These are phyloP conservation scores for Hipposideros armiger DNA, from an alignment of 2,113 vertebrate genomes.

Conservation along the genomic window DNA sequence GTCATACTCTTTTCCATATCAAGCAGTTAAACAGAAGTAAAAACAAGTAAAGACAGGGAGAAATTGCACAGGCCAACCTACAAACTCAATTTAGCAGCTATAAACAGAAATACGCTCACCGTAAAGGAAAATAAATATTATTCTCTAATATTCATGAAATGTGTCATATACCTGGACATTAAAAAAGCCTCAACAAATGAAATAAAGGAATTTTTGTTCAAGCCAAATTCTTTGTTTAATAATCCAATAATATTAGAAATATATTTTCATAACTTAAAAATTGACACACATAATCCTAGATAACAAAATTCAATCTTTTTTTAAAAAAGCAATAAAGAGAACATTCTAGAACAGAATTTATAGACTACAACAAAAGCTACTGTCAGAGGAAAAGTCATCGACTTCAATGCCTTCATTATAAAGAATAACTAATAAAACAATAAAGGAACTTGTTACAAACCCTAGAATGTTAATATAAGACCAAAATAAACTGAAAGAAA, in stretches of 20 bases:
- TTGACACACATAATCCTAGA: neutral
- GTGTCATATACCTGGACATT: neutral
- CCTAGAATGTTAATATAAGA: neutral
- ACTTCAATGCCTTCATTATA: constrained; percentile 8
- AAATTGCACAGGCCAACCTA: neutral
- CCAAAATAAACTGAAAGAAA: constrained; percentile 14
- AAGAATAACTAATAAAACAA: constrained; percentile 32
- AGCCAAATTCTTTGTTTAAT: constrained; percentile 23
- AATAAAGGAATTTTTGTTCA: constrained; percentile 35
- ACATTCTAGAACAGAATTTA: neutral
- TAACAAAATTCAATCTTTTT: constrained; percentile 20
- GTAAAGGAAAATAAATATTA: constrained; percentile 26
- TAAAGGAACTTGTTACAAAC: neutral
- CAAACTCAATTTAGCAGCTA: constrained; percentile 9
- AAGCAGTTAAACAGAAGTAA: constrained; percentile 64
- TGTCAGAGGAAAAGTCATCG: constrained; percentile 58
- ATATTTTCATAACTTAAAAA: constrained; percentile 31
- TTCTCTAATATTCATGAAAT: constrained; percentile 27
- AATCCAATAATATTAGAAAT: constrained; percentile 41
- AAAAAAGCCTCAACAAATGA: neutral
- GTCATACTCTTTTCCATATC: constrained; percentile 30
- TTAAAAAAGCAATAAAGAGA: neutral
- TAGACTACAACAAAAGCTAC: constrained; percentile 18
- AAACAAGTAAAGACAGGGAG: constrained; percentile 24
- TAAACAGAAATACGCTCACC: neutral